phyloP scores from a whole-genome alignment of 2,797 vertebrate genomes.

The Urocyon cinereoargenteus region DNA sequence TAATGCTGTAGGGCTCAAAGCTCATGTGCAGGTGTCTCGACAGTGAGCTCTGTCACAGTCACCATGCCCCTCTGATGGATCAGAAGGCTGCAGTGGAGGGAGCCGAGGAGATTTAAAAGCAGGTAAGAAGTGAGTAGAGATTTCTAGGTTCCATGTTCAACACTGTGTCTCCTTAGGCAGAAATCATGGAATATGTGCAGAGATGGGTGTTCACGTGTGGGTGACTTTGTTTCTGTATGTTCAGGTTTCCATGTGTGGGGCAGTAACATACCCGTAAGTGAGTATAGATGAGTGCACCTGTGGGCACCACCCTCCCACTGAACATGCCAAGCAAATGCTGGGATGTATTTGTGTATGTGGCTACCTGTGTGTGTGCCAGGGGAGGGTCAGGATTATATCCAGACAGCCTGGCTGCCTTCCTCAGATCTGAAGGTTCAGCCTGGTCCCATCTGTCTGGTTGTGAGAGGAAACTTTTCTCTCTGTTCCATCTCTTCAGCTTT shows the following conservation, averaged over 20 bases:
- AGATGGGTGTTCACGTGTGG: neutral
- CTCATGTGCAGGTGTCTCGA: neutral
- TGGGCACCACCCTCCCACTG: neutral
- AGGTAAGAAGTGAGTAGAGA: neutral
- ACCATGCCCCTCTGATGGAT: neutral
- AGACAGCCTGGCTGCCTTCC: neutral
- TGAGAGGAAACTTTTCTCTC: neutral
- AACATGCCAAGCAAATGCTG: neutral
- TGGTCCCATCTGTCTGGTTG: neutral
- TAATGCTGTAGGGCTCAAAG: neutral
- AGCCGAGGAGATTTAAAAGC: neutral
- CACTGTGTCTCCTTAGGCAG: neutral
- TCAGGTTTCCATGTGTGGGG: neutral
- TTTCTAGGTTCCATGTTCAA: neutral
- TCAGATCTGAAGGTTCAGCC: neutral
- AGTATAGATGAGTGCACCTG: neutral
- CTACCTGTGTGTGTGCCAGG: neutral
- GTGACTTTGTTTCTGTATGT: neutral
- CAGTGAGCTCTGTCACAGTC: neutral
- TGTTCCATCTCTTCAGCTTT: neutral
- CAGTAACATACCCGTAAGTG: neutral
- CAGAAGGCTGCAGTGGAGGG: neutral
- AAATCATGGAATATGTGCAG: neutral
- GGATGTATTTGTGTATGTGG: neutral
- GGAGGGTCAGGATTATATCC: no score